Evolutionary conservation across 2,113 vertebrate genomes (phyloP).

Genomic region (Mustela lutreola): DNA sequence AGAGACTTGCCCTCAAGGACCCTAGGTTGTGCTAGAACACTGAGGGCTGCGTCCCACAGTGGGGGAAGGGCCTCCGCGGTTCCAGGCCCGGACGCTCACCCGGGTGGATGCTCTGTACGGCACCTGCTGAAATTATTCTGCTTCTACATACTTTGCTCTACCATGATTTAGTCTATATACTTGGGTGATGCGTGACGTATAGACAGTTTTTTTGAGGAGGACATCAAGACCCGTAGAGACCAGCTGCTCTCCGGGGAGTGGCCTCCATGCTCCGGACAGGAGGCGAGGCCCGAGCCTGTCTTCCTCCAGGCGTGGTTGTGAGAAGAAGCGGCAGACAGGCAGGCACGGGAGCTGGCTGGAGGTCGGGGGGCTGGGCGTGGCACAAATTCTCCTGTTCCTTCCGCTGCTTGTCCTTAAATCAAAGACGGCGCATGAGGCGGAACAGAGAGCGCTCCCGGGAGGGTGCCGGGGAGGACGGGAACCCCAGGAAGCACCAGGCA

Average conservation of each 20-base stretch:
- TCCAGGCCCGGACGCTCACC: not conserved
- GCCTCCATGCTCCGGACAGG: not conserved
- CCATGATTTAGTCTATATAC: too few relatives aligned
- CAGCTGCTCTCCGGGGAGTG: fast-evolving
- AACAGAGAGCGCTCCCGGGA: not conserved
- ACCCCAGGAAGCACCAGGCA: not conserved
- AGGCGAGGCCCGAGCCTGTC: fast-evolving
- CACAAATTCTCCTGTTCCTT: not conserved
- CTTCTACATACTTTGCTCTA: not conserved
- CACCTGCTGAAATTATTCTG: not conserved
- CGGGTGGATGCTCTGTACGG: too few relatives aligned
- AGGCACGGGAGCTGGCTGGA: not conserved
- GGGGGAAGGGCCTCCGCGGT: fast-evolving
- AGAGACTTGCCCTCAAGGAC: not conserved
- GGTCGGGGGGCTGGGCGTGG: not conserved
- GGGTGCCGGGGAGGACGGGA: fast-evolving
- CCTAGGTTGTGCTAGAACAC: not conserved
- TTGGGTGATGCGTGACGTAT: not conserved
- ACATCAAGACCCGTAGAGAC: not conserved
- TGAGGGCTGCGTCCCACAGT: fast-evolving
- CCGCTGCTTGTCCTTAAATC: not conserved
- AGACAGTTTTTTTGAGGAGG: not conserved
- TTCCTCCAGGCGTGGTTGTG: not conserved
- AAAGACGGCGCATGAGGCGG: fast-evolving
- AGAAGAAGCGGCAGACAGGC: not conserved